Base-by-base conservation (phyloP, 2,797 vertebrate species). In the Tiaroga cobitis region DNA sequence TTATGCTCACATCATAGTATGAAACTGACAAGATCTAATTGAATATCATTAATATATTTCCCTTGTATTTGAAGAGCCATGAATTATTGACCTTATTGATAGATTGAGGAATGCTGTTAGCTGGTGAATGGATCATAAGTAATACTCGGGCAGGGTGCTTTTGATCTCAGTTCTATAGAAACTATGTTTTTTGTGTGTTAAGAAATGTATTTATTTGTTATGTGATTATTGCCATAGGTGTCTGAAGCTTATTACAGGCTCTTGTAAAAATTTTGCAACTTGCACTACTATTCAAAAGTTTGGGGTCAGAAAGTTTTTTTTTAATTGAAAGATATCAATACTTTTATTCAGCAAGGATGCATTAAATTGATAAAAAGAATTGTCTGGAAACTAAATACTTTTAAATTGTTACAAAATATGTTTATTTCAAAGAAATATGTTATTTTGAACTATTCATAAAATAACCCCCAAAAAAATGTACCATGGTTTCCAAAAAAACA, bases 31-130 rank as follows among this genome's bases (percentile, higher is more conserved):
- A 63, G 68, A 18, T 49, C 26, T 41, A 67, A 72, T 46, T 79
- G 49, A 72, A 73, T 41, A 78, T 49, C 46, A 59, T 79, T 82
- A 70, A 85, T 88, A 85, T 85, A 69, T 80, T 75, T 80, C 13
- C 24, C 15, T 83, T 88, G 74, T 82, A 80, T 77, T 79, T 87
- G 82, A 73, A 63, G 43, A 74, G 41, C 46, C 75, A 80, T 69
- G 49, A 63, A 54, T 72, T 80, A 83, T 68, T 85, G 73, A 83
- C 61, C 43, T 29, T 18, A 68, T 46, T 13, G 43, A 49, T 75
- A 51, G 29, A 29, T 29, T 69, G 82, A 54, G 59, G 9, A 82
- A 56, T 77, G 37, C 49, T 77, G 39, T 77, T 77, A 67, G 85
- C 49, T 69, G 56, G 56, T 77, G 43, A 63, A 86, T 39, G 39